phyloP scores from a whole-genome alignment of 1,140 invertebrate genomes.

The Drosophila virilis region DNA sequence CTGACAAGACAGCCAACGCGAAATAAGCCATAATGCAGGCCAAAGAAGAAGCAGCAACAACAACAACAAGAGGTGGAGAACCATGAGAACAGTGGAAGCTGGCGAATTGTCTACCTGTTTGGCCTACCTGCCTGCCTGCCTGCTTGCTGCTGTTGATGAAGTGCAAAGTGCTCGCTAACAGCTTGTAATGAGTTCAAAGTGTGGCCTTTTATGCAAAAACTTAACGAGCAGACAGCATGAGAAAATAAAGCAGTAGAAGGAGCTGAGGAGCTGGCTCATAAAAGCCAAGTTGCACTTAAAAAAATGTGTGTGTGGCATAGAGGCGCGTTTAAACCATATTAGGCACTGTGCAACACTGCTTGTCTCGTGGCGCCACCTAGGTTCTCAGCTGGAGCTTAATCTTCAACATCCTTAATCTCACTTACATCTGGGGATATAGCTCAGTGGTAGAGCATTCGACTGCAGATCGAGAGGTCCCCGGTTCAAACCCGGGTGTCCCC shows the following conservation, averaged over 20 bases:
- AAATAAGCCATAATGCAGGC: conserved; percentile 76
- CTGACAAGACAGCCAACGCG: conserved; percentile 57
- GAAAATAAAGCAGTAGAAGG: neutral
- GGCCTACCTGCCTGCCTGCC: conserved; percentile 33
- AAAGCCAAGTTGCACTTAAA: neutral
- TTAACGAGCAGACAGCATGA: conserved; percentile 11
- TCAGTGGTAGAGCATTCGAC: conserved; percentile 97
- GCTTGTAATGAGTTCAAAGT: conserved; percentile 74
- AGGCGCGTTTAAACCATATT: neutral
- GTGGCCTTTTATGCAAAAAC: conserved; percentile 48
- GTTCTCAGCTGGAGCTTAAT: no score
- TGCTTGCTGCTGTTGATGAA: conserved; percentile 58
- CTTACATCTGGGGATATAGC: conserved; percentile 89
- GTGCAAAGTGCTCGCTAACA: conserved; percentile 79
- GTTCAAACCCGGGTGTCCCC: conserved; percentile 97
- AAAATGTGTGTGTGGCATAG: neutral
- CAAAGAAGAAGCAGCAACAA: conserved; percentile 7
- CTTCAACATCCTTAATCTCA: no score
- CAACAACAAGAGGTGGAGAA: neutral
- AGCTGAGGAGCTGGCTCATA: neutral
- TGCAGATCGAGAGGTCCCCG: conserved; percentile 97
- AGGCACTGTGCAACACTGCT: neutral
- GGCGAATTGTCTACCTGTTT: conserved; percentile 2
- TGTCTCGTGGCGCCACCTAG: neutral
- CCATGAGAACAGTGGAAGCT: neutral